Base-by-base conservation (phyloP, 1,140 invertebrate genomes). In the Akabosia matsudoensis region DNA sequence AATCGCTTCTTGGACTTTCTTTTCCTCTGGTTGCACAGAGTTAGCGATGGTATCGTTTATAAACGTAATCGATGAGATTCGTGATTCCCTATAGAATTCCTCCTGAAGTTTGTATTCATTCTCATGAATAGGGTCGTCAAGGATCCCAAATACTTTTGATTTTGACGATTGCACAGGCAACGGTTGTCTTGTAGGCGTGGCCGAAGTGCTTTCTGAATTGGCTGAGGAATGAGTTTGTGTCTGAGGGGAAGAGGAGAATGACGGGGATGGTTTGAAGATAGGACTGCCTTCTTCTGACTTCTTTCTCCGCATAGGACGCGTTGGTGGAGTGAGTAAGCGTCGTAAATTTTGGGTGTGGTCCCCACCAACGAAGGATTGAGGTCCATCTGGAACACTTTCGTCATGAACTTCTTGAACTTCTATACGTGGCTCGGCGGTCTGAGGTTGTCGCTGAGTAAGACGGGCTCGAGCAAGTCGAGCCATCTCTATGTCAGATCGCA, bases 151-250 rank as follows among this genome's bases (percentile, higher is more conserved):
- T 67, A 30, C 31, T n/a, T 67, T 67, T 31, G 61, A 13, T 22
- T 67, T 67, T 67, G n/a, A n/a, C 26, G 1, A 67, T 24, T 14
- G 24, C 61, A 67, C n/a, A n/a, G n/a, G n/a, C n/a, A n/a, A n/a
- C n/a, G 2, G 24, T 7, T 67, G 61, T 24, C 28, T 67, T 67
- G 7, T n/a, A 7, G 61, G 61, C 24, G 61, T 67, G 4, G 28
- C 61, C 3, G 61, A 30, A 30, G 61, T 31, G 4, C 13, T 24
- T 13, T 67, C 61, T 2, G 61, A 30, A 13, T 24, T 67, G n/a
- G 61, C 22, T 30, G 61, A 67, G 31, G 26, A 30, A n/a, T 67
- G 61, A 2, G 61, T 67, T 67, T 67, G 61, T 16, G 61, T 67
- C 30, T 67, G 61, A 4, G 61, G 7, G 7, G 61, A 67, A 1